Base-by-base conservation (phyloP, 2,888 invertebrate genomes). In the Parasteatoda lunata region DNA sequence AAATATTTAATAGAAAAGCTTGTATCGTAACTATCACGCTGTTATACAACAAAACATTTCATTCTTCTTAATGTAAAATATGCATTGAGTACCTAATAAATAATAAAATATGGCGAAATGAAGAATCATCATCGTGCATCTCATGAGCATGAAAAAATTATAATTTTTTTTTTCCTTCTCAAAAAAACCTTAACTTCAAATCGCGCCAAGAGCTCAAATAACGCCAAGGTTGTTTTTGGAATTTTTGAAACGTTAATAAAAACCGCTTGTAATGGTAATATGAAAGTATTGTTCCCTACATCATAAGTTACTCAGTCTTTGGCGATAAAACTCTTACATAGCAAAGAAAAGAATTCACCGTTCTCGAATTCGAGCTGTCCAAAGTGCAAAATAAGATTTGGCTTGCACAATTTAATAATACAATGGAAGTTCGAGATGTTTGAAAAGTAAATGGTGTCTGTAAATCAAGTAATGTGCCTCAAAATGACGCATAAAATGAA, bases 201-300 rank as follows among this genome's bases (percentile, higher is more conserved):
- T 48, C 9, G 9, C 52, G 52, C 49, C 73, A n/a, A 52, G 65
- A 45, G 65, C 52, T 65, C 77, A 71, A 83, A 83, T 68, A 49
- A 71, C 52, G 71, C 77, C 77, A 83, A 77, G 83, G 83, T 70
- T 71, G 77, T 47, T 65, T 45, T 51, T 6, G 45, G 49, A 72
- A 64, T 30, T 54, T 82, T 54, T 52, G 15, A 45, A 59, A 47
- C 54, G 45, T 64, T 13, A 11, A 66, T 78, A 54, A 77, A 72
- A 84, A 78, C 65, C 66, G 68, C 47, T 68, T 48, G 66, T 59
- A 72, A 84, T 84, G 78, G 70, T 66, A 78, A 84, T 84, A 72
- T 59, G n/a, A 45, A 59, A 59, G 73, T 59, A 84, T 84, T 84
- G 84, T 84, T 84, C 15, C 66, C 64, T 47, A 52, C 73, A 45